Percentiles rank a stretch among this genome's conserved stretches.
These are phyloP conservation scores for Daktulosphaira vitifoliae DNA, from an alignment of 1,140 invertebrate genomes.

Conservation along the genomic window DNA sequence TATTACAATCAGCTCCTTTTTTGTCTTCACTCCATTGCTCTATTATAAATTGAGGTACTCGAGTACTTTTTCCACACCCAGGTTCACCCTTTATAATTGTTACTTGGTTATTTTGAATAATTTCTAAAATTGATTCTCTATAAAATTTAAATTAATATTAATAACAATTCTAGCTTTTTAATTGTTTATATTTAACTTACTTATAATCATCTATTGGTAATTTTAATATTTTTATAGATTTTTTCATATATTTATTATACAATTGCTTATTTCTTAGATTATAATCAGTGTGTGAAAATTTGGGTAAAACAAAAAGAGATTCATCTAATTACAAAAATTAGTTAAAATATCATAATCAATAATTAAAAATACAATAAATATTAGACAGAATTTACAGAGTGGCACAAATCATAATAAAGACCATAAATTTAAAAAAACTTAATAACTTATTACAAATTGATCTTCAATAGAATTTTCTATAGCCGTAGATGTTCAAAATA, in stretches of 20 bases:
- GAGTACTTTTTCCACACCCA: constrained; percentile 59
- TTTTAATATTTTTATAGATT: not conserved
- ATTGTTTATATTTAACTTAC: not conserved
- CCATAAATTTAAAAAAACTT: too few relatives aligned
- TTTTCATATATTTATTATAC: not conserved
- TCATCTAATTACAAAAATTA: constrained; percentile 8
- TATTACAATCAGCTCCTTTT: constrained; percentile 63
- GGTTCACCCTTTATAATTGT: constrained; percentile 42
- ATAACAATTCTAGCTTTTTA: too few relatives aligned
- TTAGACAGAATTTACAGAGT: too few relatives aligned
- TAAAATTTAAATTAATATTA: not conserved
- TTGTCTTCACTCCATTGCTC: constrained; percentile 53
- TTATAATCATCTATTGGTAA: constrained; percentile 18
- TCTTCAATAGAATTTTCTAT: too few relatives aligned
- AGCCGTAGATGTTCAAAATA: too few relatives aligned
- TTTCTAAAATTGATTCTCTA: constrained; percentile 40
- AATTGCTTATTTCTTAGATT: not conserved
- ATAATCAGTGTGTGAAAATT: constrained; percentile 18
- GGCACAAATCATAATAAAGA: too few relatives aligned
- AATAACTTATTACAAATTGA: too few relatives aligned
- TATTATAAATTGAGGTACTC: constrained; percentile 71
- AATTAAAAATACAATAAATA: too few relatives aligned
- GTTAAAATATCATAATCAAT: too few relatives aligned
- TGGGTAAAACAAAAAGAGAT: not conserved
- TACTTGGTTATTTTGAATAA: constrained; percentile 41